Conservation (phyloP, 2,797 vertebrate species). For the Vireo griseus region DNA sequence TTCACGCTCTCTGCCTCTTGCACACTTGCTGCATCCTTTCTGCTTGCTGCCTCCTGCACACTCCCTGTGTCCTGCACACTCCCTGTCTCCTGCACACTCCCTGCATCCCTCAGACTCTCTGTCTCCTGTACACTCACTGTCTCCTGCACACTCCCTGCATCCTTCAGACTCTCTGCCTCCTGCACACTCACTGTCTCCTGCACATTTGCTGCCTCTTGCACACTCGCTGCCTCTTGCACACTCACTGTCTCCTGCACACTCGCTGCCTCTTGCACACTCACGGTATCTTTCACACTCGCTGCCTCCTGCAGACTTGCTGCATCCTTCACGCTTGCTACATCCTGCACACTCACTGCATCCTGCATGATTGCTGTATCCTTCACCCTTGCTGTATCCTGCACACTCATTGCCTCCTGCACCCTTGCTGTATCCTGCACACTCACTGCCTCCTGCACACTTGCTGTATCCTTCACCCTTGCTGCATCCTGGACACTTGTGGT, state of each 20-base stretch:
- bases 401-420: background rate
- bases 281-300: background rate
- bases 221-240: background rate
- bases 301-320: background rate
- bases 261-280: background rate
- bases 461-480: background rate
- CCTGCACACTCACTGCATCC: background rate
- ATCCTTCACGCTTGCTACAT: background rate
- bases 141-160: background rate
- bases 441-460: background rate
- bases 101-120: background rate
- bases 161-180: background rate
- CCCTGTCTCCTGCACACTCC: background rate
- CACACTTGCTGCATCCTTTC: background rate
- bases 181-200: background rate
- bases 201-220: background rate
- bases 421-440: background rate
- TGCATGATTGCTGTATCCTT: background rate
- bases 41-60: background rate
- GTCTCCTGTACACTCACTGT: background rate
- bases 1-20: background rate
- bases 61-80: background rate
- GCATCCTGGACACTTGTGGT: background rate
- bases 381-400: background rate
- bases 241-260: rapidly evolving